These are phyloP conservation scores for Antechinus stuartii DNA, from an alignment of 2,113 vertebrate species.

Conservation along the genomic window DNA sequence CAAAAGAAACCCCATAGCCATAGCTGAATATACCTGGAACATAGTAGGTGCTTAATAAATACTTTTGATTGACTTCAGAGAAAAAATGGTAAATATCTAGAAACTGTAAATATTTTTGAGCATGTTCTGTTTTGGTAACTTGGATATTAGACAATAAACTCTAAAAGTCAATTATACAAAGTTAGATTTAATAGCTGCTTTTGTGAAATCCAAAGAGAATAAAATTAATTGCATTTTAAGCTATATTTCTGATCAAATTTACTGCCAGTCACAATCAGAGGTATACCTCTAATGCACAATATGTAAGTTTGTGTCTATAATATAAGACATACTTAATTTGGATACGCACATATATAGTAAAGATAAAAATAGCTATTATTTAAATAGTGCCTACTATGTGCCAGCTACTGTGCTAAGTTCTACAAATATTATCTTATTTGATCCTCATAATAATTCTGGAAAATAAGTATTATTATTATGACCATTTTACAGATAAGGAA, in stretches of 20 bases:
- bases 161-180: slow-evolving; percentile 44
- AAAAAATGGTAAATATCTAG: slow-evolving; percentile 39
- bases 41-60: neutral
- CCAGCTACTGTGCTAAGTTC: neutral
- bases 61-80: neutral
- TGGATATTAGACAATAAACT: slow-evolving; percentile 37
- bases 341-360: neutral
- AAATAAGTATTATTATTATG: neutral
- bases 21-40: neutral
- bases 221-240: neutral
- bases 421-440: neutral
- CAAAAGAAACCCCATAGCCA: slow-evolving; percentile 40
- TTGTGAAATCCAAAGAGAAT: neutral
- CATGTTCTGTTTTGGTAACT: slow-evolving; percentile 36
- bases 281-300: neutral
- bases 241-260: slow-evolving; percentile 39
- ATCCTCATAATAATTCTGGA: neutral
- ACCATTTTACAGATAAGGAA: neutral
- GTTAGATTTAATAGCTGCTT: slow-evolving; percentile 37
- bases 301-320: neutral
- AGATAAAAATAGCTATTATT: neutral
- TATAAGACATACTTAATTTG: neutral
- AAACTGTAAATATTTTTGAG: slow-evolving; percentile 34
- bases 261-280: slow-evolving; percentile 4
- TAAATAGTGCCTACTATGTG: neutral